Conservation (phyloP, 2,888 invertebrate genomes). For the Rhaphigaster nebulosa region DNA sequence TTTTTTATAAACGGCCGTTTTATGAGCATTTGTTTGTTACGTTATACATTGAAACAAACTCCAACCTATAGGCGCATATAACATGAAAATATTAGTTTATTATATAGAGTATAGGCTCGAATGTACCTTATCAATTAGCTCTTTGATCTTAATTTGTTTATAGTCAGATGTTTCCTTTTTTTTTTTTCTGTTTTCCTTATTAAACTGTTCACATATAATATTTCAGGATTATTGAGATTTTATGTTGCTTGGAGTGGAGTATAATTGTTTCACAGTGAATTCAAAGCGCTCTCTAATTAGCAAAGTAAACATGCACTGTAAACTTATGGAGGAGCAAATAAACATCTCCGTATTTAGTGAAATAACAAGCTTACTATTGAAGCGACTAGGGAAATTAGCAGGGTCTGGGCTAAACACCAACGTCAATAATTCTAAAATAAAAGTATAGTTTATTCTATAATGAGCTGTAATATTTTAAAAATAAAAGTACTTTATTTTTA, state of each 20-base stretch:
- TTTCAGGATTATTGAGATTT: not conserved
- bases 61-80: too few relatives aligned
- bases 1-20: too few relatives aligned
- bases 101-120: too few relatives aligned
- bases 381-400: not conserved
- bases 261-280: not conserved
- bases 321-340: not conserved
- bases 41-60: too few relatives aligned
- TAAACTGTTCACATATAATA: not conserved
- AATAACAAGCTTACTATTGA: not conserved
- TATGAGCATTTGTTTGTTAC: too few relatives aligned
- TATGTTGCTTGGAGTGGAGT: not conserved
- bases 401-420: not conserved
- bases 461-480: not conserved
- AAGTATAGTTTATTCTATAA: not conserved
- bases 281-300: not conserved
- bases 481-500: too few relatives aligned
- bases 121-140: not conserved
- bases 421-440: not conserved
- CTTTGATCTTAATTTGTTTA: not conserved
- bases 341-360: not conserved
- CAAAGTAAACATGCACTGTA: not conserved
- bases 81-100: too few relatives aligned
- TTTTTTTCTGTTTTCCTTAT: not conserved
- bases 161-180: not conserved